Conservation (phyloP, 2,797 vertebrate species). For the Perdix hodgsoniae region DNA sequence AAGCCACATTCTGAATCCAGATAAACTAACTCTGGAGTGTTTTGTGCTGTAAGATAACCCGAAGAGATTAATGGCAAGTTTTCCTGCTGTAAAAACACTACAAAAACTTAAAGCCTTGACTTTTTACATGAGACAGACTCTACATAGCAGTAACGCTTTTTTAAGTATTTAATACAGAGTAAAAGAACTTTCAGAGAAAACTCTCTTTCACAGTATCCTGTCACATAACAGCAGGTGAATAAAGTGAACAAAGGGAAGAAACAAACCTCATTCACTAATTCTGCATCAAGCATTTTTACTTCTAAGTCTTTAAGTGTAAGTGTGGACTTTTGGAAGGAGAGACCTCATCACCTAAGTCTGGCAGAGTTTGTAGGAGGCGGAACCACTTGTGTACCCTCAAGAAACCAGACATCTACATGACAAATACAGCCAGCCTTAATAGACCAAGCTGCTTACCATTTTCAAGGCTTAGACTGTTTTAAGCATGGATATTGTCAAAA, state of each 20-base stretch:
- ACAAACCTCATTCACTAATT: neutral
- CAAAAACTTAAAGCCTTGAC: neutral
- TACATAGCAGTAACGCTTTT: too few relatives aligned
- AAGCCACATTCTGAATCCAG: neutral
- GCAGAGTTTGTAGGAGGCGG: neutral
- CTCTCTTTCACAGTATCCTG: neutral
- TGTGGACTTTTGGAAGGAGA: neutral
- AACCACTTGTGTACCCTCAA: neutral
- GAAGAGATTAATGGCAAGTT: neutral
- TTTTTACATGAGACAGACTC: neutral
- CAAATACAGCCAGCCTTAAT: neutral
- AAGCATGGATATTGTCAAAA: neutral
- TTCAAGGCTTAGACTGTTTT: neutral
- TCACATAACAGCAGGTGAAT: neutral
- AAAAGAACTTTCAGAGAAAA: neutral
- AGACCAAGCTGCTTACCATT: neutral
- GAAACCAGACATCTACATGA: too few relatives aligned
- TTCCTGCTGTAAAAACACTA: neutral
- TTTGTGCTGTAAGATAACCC: neutral
- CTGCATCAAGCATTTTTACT: neutral
- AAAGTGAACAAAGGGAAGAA: neutral
- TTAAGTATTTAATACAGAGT: neutral
- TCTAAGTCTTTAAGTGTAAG: neutral
- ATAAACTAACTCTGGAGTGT: neutral
- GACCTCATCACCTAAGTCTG: neutral